Evolutionary conservation across 2,888 invertebrate species (phyloP), one percentile per base, ranked within the genome.

Genomic region (Tenthredo scrophulariae): DNA sequence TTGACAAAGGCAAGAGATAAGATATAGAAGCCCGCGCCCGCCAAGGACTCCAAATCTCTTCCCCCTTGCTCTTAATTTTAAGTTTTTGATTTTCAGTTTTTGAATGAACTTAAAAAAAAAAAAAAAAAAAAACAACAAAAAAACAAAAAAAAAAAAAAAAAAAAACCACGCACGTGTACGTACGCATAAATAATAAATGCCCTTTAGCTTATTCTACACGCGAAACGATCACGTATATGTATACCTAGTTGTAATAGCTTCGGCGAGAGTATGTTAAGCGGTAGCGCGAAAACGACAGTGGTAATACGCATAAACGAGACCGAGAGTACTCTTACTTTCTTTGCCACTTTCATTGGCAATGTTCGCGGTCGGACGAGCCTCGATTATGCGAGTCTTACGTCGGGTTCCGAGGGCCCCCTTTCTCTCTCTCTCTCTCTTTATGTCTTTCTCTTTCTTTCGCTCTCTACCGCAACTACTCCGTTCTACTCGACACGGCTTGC

Each of bases 321-420:
- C 67, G 84, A 84, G 70, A 50, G 15, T 43, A 85, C 86, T 84
- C 83, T 83, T 74, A 84, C 84, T 86, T 84, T 86, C 86, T 85
- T 85, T 87, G 87, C 86, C 87, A 89, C 92, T 92, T 91, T 92
- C 92, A 89, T 92, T 93, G 92, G 93, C 92, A 92, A 92, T 93
- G 92, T 91, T 40, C 9, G 46, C 46, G 67, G 62, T 33, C 29
- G 37, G 67, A 67, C 62, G 83, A 80, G 58, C n/a, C 46, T 33
- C 83, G 83, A 83, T 83, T 83, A 83, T 83, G 83, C 83, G 83
- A 70, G 91, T 89, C 89, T 93, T 92, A 92, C 91, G 92, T 91
- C 89, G 89, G 89, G 88, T 91, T 91, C 91, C 90, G 89, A 84
- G 86, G 75, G 85, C 85, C 80, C 77, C 84, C 33, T 83, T 85